A percentile compares a stretch with the other conserved stretches of the same genome.
These are phyloP conservation scores for Martes martes DNA, from an alignment of 2,113 vertebrate genomes.

Conservation along the genomic window DNA sequence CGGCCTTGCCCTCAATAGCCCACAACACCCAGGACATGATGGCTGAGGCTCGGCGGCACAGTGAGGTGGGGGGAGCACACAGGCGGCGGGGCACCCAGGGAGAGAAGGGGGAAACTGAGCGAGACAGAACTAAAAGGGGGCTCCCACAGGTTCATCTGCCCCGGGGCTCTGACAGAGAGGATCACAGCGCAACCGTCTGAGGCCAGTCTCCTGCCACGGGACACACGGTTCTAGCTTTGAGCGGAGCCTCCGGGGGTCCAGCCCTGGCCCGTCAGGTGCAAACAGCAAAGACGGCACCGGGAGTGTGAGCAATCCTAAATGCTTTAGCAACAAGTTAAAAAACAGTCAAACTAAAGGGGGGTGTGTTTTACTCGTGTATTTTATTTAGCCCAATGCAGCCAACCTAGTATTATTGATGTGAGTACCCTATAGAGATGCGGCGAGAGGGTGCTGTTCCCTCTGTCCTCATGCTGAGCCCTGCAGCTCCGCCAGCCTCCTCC, in stretches of 20 bases:
- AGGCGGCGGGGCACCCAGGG: accelerated
- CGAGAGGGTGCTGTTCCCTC: accelerated
- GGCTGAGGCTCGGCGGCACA: background rate
- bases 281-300: accelerated
- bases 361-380: background rate
- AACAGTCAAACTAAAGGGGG: background rate
- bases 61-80: background rate
- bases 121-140: too few relatives aligned
- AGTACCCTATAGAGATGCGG: accelerated
- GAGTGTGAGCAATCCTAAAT: background rate
- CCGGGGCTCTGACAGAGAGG: background rate
- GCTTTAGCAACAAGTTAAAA: accelerated
- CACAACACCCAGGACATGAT: background rate
- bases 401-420: accelerated
- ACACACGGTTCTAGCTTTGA: accelerated
- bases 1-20: background rate
- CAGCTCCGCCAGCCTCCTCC: background rate
- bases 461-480: too few relatives aligned
- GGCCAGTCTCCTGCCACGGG: background rate
- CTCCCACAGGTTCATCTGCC: accelerated
- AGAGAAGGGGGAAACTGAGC: background rate
- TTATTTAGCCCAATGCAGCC: background rate
- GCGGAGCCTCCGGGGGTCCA: background rate
- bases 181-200: background rate
- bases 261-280: background rate